Base-by-base conservation (phyloP, 1,140 invertebrate genomes). In the Leptestheria dahalacensis region DNA sequence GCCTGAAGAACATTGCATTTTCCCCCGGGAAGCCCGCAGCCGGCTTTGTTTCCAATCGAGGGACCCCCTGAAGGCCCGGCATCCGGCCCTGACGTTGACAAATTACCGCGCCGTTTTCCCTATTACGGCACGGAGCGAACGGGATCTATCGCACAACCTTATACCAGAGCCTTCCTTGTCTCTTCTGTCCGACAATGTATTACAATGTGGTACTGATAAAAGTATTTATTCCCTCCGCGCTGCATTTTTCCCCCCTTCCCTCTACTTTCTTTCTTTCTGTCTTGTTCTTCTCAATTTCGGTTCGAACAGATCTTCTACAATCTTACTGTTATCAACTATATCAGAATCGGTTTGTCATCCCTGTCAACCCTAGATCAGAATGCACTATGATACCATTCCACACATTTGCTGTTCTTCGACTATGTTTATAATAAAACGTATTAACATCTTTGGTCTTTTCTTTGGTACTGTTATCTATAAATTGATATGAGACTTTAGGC, bases 31-130 rank as follows among this genome's bases (percentile, higher is more conserved):
- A 47, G 60, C 33, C 33, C 33, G 33, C 33, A 41, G 33, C 21
- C 25, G 56, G 56, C 60, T 61, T 61, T 59, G 60, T 61, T 61
- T 61, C 55, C 60, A 61, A 61, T 61, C 60, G 33, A 26, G 56
- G 60, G 46, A 61, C 60, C 55, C 24, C 28, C 60, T n/a, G 33
- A 48, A 29, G 56, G 41, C 59, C 48, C 46, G 60, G 33, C 58
- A 60, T 57, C 59, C 48, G 59, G 59, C 18, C 52, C 55, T 63
- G 62, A 63, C 62, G 59, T 60, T 63, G 62, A 63, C 62, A 63
- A 63, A 63, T 60, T 61, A 60, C 62, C 58, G 28, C 21, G 47
- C 50, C 50, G 53, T 56, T 61, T 49, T 29, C 58, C 50, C 46
- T 47, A 18, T 24, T 48, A 48, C 57, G 21, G 23, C 18, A 12